Evolutionary conservation across 2,888 invertebrate genomes (phyloP), one percentile per base, ranked within the genome.

Genomic region (Byasa hedistus): DNA sequence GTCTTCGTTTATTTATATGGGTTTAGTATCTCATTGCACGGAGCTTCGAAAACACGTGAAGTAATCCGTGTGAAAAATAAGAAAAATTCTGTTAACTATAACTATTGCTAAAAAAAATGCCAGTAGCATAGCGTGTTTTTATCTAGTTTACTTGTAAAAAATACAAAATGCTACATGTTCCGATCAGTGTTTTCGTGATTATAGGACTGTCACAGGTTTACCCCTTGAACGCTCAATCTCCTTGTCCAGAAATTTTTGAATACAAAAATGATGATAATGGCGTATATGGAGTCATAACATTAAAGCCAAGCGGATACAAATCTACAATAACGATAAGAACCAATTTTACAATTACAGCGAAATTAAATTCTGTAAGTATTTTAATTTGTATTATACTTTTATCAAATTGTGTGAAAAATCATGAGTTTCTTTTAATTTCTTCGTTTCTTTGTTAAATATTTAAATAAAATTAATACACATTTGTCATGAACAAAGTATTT

Each of bases 201-300:
- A 64, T 82, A 68, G 73, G 74, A 70, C 70, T 78, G 66, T 73
- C 76, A 64, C 69, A 73, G 71, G 75, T 78, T 68, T 76, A 73
- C 69, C 51, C 68, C 61, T 77, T 78, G 51, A 66, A 70, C 65
- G 69, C 74, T 3, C 76, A 75, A 32, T 85, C 87, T 1, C 88
- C 88, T 0, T 89, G 89, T 59, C 87, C 88, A 7, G 74, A 78
- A 32, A 70, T 80, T 59, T 89, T 89, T 78, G 78, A 81, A 19
- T 89, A 84, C 67, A 78, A 75, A 64, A 75, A 69, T 72, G 83
- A 88, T 68, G 79, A 79, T 1, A 72, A 66, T 10, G 73, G 78
- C 44, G 70, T 84, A 36, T 79, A 80, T 64, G 89, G 89, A 7
- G 68, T 77, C 56, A 80, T 89, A 24, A 74, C 72, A 19, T 69